Evolutionary conservation across 2,888 invertebrate species (phyloP), one percentile per base, ranked within the genome.

Genomic region (Aphodius sticticus): DNA sequence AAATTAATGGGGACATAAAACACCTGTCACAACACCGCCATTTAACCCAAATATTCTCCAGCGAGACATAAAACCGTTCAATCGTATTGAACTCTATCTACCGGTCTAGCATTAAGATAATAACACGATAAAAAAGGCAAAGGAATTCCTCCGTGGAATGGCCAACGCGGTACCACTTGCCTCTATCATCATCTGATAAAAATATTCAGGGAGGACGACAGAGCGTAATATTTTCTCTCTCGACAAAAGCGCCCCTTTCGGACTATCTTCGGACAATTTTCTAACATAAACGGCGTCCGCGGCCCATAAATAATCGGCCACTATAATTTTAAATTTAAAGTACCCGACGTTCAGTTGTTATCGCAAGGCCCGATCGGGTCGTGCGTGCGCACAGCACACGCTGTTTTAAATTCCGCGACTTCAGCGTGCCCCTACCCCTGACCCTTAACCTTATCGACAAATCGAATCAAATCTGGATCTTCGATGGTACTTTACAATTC

Each of bases 251-350:
- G 72, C 38, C 70, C 53, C 53, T 53, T 12, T 53, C 53, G 53
- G 53, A 53, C 53, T 7, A 79, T 70, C 71, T 72, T 37, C 76
- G 79, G 84, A 84, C 83, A 84, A 85, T 84, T 85, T 85, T 84
- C 85, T 85, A 85, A 83, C 85, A 83, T 85, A 85, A 86, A 84
- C 84, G 83, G 82, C 83, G 83, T 84, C 84, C 84, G 84, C 83
- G 84, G 84, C 84, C 84, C 84, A 85, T 86, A 86, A 86, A 85
- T 85, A 85, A 85, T 83, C 80, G 78, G 81, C 79, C 83, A 83
- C 85, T 86, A 84, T 86, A 85, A 86, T 86, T 86, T 86, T 83
- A 84, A 84, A 85, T 86, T 86, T 85, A 84, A 86, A 85, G 83
- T 83, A 82, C 81, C 82, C 84, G 82, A 82, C 82, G 80, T 83